Conservation (phyloP, 2,797 vertebrate species). For the Picus viridis region DNA sequence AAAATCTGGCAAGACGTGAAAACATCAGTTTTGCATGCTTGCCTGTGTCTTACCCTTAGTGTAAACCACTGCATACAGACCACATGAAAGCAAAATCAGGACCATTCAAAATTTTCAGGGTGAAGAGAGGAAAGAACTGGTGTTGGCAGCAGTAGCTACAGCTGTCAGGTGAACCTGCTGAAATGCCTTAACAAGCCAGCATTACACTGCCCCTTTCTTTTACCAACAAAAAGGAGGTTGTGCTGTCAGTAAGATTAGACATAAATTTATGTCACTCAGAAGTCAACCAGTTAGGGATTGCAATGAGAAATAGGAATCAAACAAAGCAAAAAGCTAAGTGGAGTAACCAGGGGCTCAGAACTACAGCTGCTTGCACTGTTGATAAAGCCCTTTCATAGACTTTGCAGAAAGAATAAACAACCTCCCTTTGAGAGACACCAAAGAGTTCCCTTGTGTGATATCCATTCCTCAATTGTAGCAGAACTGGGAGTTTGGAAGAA, state of each 20-base stretch:
- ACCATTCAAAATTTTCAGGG: background rate
- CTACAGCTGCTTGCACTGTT: background rate
- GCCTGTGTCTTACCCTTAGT: background rate
- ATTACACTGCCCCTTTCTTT: background rate
- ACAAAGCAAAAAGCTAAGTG: background rate
- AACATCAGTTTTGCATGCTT: constrained; percentile 15
- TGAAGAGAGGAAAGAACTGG: background rate
- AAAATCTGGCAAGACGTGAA: constrained; percentile 9
- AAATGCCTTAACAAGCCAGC: rapidly evolving
- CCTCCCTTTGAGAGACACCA: background rate
- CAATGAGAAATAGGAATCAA: background rate
- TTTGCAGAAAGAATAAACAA: background rate
- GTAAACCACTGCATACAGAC: background rate
- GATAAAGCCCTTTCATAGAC: background rate
- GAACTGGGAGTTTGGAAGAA: background rate
- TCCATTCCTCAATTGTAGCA: background rate
- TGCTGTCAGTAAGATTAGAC: background rate
- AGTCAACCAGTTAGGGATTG: background rate
- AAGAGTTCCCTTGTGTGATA: background rate
- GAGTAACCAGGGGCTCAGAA: background rate
- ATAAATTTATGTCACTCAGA: background rate
- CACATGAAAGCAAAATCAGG: background rate
- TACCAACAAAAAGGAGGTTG: background rate
- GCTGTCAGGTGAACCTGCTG: background rate
- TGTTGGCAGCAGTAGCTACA: background rate